Evolutionary conservation across 2,888 invertebrate genomes (phyloP).

Genomic region (Aporophyla nigra): DNA sequence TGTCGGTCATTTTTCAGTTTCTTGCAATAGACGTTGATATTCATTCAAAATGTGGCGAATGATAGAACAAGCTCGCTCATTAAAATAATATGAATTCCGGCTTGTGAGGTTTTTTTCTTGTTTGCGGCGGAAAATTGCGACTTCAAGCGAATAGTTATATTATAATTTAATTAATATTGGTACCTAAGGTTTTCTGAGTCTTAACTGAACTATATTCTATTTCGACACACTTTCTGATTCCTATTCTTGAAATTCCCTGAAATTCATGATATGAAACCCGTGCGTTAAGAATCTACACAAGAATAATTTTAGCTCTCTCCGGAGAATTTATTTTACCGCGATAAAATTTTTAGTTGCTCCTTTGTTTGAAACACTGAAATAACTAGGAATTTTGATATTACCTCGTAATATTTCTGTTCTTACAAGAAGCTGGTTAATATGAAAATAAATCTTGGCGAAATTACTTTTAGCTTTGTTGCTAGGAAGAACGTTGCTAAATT

Average conservation of each 20-base stretch:
- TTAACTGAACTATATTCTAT: not conserved
- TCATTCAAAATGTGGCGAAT: not conserved
- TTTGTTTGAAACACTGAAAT: constrained; percentile 50
- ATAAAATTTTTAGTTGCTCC: constrained; percentile 45
- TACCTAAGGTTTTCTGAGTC: not conserved
- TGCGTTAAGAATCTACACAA: constrained; percentile 57
- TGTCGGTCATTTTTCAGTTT: not conserved
- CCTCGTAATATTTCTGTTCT: constrained; percentile 30
- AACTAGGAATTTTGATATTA: constrained; percentile 46
- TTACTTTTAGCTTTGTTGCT: not conserved
- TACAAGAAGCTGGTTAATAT: constrained; percentile 15
- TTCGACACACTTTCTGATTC: constrained; percentile 13
- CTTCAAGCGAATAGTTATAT: not conserved
- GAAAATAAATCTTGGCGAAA: constrained; percentile 16
- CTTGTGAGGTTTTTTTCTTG: not conserved
- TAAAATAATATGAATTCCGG: not conserved
- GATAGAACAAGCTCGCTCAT: not conserved
- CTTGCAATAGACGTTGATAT: not conserved
- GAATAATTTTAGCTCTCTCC: constrained; percentile 60
- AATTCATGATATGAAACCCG: constrained; percentile 43
- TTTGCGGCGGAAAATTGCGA: not conserved
- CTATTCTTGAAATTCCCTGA: constrained; percentile 28
- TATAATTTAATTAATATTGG: not conserved
- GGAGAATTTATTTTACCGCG: constrained; percentile 50
- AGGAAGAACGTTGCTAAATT: not conserved